These are phyloP conservation scores for Congeria kusceri DNA, from an alignment of 2,888 invertebrate genomes.

Conservation along the genomic window DNA sequence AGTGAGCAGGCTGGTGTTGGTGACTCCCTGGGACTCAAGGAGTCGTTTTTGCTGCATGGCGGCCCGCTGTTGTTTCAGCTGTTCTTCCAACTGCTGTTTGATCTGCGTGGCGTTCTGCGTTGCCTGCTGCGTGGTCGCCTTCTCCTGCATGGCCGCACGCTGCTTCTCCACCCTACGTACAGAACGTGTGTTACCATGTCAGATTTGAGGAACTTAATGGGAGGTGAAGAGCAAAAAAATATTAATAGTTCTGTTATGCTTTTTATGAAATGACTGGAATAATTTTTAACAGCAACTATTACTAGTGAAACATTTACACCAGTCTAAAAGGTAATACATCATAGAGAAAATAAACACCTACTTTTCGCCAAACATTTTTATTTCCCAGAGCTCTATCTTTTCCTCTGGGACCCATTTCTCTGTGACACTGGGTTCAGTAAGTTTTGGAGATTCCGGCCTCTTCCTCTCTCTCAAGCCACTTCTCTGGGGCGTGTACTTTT, in stretches of 20 bases:
- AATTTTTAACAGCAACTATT: too few species aligned
- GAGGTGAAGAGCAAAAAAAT: too few species aligned
- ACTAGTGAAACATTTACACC: too few species aligned
- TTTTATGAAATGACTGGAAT: too few species aligned
- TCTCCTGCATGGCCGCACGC: constrained; percentile 85
- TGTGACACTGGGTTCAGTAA: constrained; percentile 96
- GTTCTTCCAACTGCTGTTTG: constrained; percentile 95
- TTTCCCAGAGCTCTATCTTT: constrained; percentile 97
- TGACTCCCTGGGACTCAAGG: constrained; percentile 72
- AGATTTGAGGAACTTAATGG: too few species aligned
- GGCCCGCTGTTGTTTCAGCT: constrained; percentile 93
- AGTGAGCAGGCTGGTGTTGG: constrained; percentile 6
- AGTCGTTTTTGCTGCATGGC: constrained; percentile 94
- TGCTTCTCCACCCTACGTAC: constrained; percentile 84
- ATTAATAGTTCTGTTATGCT: too few species aligned
- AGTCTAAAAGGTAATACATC: too few species aligned
- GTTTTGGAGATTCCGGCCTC: constrained; percentile 96
- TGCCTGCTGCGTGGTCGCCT: constrained; percentile 71
- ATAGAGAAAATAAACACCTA: constrained; percentile 56
- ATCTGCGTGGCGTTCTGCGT: constrained; percentile 84
- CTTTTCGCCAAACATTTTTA: constrained; percentile 87
- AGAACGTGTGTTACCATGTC: too few species aligned
- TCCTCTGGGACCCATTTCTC: constrained; percentile 99
- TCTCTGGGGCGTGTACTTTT: constrained; percentile 93
- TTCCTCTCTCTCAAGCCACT: constrained; percentile 96